Base-by-base conservation (phyloP, 2,113 vertebrate species). In the Amphiprion ocellaris region DNA sequence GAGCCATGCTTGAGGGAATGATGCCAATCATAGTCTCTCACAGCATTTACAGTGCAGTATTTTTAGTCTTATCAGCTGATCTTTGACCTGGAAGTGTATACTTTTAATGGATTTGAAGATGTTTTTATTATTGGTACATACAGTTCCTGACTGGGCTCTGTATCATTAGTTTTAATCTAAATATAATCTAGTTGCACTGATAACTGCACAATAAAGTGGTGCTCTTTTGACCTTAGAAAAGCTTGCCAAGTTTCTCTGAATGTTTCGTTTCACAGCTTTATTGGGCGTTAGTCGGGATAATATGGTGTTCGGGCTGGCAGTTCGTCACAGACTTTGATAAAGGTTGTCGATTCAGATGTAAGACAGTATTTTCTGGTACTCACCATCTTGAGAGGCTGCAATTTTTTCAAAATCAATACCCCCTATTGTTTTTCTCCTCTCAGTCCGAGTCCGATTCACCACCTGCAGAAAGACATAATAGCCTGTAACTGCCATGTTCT, bases 401-500 rank as follows among this genome's bases (percentile, higher is more conserved):
- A 82, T 44, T 69, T 69, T 83, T 82, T 93, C 93, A 84, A 90
- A 87, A 74, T 89, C 83, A 47, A 92, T 68, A 2, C 88, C 93
- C 5, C 89, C 90, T 16, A 86, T 72, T 30, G 92, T 93, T 88
- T 82, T 93, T 56, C 89, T 93, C 75, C 85, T 91, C 23, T 92
- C 87, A 10, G 10, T 2, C 1, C 2, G 3, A 30, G 24, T 83
- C 52, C 69, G 74, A 62, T 69, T 86, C 71, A 59, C 46, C 52
- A 73, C 87, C 93, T 95, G 17, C 39, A 67, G 23, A 69, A 10
- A 87, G 16, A 71, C 37, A 76, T 8, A 58, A 60, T 37, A 37
- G 81, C 82, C 21, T 26, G 14, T 71, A 14, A 74, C 14, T 56
- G 1, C 58, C 23, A 15, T 56, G 53, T n/a, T 0, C 63, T 28